Conservation (phyloP, 1,140 invertebrate species). For the Centruroides vittatus region DNA sequence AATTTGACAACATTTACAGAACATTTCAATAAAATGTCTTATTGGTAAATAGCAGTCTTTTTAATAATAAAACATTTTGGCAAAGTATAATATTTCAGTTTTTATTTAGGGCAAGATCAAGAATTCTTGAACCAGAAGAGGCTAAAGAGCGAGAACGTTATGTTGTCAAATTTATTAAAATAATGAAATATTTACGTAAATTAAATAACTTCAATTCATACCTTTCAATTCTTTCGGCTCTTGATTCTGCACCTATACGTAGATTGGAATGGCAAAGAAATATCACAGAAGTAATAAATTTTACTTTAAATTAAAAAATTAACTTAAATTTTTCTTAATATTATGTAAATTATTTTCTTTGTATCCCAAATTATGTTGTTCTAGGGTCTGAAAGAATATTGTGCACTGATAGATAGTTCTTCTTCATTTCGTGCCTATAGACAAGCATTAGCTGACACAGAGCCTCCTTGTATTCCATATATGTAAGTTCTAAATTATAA, state of each 20-base stretch:
- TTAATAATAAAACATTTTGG: not conserved
- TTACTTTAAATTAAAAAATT: no score
- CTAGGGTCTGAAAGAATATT: constrained; percentile 74
- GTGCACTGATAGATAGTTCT: constrained; percentile 87
- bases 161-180: constrained; percentile 93
- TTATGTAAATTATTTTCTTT: no score
- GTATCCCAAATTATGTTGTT: no score
- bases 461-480: constrained; percentile 95
- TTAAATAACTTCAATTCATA: constrained; percentile 99
- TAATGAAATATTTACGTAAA: constrained; percentile 93
- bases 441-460: constrained; percentile 79
- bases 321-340: no score
- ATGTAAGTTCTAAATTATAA: constrained; percentile 65
- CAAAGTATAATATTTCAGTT: no score
- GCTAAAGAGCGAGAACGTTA: constrained; percentile 90
- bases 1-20: constrained; percentile 95
- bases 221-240: constrained; percentile 83
- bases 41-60: constrained; percentile 45
- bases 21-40: constrained; percentile 99
- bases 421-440: constrained; percentile 91
- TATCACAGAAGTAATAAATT: constrained; percentile 51
- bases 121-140: constrained; percentile 62
- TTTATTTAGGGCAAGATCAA: constrained; percentile 49
- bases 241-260: constrained; percentile 90
- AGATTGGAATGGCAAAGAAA: constrained; percentile 85